Base-by-base conservation (phyloP, 2,888 invertebrate species). In the Taphrorychus bicolor region DNA sequence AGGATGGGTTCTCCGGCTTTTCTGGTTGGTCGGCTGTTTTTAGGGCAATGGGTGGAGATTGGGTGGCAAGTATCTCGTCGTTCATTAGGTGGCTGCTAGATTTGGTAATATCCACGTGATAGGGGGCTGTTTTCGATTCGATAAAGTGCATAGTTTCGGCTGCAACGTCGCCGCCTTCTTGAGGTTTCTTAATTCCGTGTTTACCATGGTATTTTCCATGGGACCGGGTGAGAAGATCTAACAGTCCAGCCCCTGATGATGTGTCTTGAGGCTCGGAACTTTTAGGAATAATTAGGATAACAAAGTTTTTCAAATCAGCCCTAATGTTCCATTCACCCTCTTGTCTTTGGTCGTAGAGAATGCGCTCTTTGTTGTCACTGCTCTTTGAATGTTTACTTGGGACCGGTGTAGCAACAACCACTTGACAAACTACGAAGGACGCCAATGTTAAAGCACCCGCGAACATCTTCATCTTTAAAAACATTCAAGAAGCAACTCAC, bases 221-320 rank as follows among this genome's bases (percentile, higher is more conserved):
- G 1, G 64, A 51, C 9, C 58, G 18, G 16, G 40, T 42, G 0
- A 84, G 61, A 14, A 81, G 75, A 42, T 77, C 78, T n/a, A 81
- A 51, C 4, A 81, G 70, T 32, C 76, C 64, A 49, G 69, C 23
- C 32, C 73, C 45, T 21, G 71, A 17, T 19, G 70, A 18, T 18
- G 71, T 14, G 3, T 72, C 67, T 4, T 66, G 42, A 22, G 71
- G 58, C 4, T 70, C 53, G 22, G 72, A 49, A 52, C 70, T 51
- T 1, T 77, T 69, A 4, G 79, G 78, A 4, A 78, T 74, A n/a
- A 92, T 79, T 21, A 93, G 80, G 57, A 93, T 82, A 71, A 92
- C 83, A 71, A 93, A 87, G 76, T 93, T 92, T 72, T 91, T 88
- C 7, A 93, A 82, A 78, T 92, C 90, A 0, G 91, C 90, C 57